Conservation (phyloP, 2,113 vertebrate genomes). For the Oreochromis aureus region DNA sequence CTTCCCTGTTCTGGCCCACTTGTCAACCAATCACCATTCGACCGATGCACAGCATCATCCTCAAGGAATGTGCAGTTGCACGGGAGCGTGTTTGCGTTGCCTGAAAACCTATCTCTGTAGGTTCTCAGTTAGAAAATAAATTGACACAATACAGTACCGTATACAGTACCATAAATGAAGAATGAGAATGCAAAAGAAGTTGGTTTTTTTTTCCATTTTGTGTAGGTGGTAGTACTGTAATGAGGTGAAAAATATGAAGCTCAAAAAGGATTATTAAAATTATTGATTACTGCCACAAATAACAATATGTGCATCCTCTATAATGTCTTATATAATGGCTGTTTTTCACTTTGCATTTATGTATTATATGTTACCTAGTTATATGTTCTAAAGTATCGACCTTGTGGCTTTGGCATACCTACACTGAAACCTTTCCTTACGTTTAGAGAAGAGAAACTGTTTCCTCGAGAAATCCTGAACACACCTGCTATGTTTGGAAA, state of each 20-base stretch:
- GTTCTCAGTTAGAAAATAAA: neutral
- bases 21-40: neutral
- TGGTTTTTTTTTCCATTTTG: neutral
- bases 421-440: neutral
- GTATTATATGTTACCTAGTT: neutral
- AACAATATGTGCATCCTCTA: neutral
- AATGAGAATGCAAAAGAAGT: neutral
- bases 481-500: neutral
- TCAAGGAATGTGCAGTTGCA: neutral
- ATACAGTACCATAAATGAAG: neutral
- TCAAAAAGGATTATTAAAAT: neutral
- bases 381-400: neutral
- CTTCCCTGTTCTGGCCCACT: neutral
- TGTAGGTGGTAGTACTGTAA: neutral
- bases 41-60: neutral
- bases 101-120: neutral
- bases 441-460: neutral
- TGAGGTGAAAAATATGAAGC: neutral
- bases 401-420: neutral
- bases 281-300: neutral
- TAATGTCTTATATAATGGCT: neutral
- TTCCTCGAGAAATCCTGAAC: neutral
- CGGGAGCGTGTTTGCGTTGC: neutral
- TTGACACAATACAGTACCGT: neutral
- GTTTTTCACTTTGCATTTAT: neutral